Evolutionary conservation across 1,140 invertebrate species (phyloP).

Genomic region (Archivesica marissinica): DNA sequence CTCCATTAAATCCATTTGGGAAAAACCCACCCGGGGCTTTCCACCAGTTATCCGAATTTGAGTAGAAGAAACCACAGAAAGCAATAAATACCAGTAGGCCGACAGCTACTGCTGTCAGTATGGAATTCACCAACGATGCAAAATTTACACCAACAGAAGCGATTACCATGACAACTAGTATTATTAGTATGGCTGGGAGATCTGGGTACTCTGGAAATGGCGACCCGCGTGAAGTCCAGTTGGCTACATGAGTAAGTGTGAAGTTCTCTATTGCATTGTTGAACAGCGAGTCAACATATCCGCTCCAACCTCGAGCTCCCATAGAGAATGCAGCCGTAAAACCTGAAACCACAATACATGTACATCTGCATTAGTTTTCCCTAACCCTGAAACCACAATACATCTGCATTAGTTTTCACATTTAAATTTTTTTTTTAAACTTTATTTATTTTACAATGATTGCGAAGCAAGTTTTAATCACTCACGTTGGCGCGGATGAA

Average conservation of each 20-base stretch:
- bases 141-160: conserved; percentile 69
- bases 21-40: conserved; percentile 76
- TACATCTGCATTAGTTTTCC: no score
- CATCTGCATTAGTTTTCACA: no score
- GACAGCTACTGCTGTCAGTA: conserved; percentile 67
- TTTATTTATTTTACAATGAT: no score
- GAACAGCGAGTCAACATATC: conserved; percentile 78
- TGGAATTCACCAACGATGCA: conserved; percentile 69
- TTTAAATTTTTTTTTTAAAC: no score
- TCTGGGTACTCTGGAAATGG: conserved; percentile 67
- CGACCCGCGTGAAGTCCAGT: conserved; percentile 48
- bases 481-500: no score
- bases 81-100: conserved; percentile 76
- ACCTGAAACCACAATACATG: conserved; percentile 60
- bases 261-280: conserved; percentile 72
- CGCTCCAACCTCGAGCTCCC: conserved; percentile 80
- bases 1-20: conserved; percentile 73
- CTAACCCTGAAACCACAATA: conserved; percentile 82
- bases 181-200: conserved; percentile 65
- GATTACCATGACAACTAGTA: conserved; percentile 71
- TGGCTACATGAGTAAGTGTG: conserved; percentile 77
- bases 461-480: no score
- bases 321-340: conserved; percentile 87
- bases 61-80: conserved; percentile 87
- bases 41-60: conserved; percentile 63